Evolutionary conservation across 2,888 invertebrate species (phyloP), one percentile per base, ranked within the genome.

Genomic region (Eurytoma adleriae): DNA sequence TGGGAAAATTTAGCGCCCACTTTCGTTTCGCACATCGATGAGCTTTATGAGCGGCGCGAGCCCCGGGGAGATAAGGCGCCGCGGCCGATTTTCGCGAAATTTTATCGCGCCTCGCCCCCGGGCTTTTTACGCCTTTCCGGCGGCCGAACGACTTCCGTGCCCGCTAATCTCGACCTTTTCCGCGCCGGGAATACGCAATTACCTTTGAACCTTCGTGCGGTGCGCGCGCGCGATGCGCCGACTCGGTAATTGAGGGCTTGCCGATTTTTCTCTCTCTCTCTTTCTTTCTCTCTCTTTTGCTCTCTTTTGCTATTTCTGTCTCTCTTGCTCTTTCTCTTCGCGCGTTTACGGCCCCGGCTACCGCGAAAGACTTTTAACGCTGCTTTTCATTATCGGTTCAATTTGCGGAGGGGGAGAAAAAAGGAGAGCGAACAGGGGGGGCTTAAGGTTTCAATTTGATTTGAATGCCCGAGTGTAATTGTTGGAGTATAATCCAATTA

Each of bases 171-270:
- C 48, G 27, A 71, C 24, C 71, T 79, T 71, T 78, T 62, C 24
- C 62, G 62, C 61, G 68, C 40, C 50, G 24, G 56, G 80, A 80
- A 68, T 77, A 80, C 79, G 56, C 77, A 76, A 80, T 80, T 80
- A 76, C 72, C 72, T 80, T 56, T 48, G 57, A 71, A 61, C 67
- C 30, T 18, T 14, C 20, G 16, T 16, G 20, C 24, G 20, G 50
- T 2, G 13, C 24, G 2, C n/a, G 48, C 27, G 27, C 30, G n/a
- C 67, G 18, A 30, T 56, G 56, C 16, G 3, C n/a, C 54, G 52
- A n/a, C 50, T 66, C 52, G 70, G 74, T 64, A 64, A 75, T 74
- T 79, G 74, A 79, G 30, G 57, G 57, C 64, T 70, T 64, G 74
- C 57, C 40, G 52, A 69, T 69, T 74, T 73, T 56, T 62, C 56